Evolutionary conservation across 2,888 invertebrate genomes (phyloP), one percentile per base, ranked within the genome.

Genomic region (Laspeyria flexula): DNA sequence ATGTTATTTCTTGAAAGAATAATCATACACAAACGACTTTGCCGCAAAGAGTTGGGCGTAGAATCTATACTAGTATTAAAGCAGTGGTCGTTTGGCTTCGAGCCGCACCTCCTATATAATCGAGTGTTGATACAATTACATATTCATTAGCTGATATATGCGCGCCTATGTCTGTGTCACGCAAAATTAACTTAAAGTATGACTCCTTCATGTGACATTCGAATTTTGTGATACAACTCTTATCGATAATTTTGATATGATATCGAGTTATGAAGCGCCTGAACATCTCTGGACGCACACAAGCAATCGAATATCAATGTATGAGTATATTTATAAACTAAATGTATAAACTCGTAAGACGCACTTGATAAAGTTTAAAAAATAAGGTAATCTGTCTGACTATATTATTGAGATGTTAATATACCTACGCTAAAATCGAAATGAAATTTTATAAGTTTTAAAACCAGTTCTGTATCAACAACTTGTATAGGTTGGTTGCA

Each of bases 141-240:
- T 83, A 84, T 83, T 83, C 80, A 85, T 78, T 67, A 71, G 67
- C 54, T 58, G 55, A 53, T 61, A 53, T 55, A 51, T 55, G 49
- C 45, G 51, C 51, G 55, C 55, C 55, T 57, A 60, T 52, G 64
- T 71, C 74, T 77, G 64, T 71, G 74, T 77, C 73, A 71, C 62
- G 66, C 60, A 42, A 66, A 71, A 74, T 79, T 73, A 75, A 72
- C 66, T 69, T 73, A 55, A 75, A 60, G 55, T 51, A 59, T 57
- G 54, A 58, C 64, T 66, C 60, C 56, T 62, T 55, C 46, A 62
- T 60, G 48, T 64, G 64, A 62, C 66, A 71, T 58, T 65, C 44
- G 51, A 7, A 31, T 61, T 59, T 55, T 43, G 7, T 7, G 25
- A 25, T 6, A 25, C 25, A 25, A 23, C 13, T 13, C 13, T 43